A percentile compares a stretch with the other conserved stretches of the same genome.
Conservation (phyloP, 2,888 invertebrate species). For the Tetragnatha montana region DNA sequence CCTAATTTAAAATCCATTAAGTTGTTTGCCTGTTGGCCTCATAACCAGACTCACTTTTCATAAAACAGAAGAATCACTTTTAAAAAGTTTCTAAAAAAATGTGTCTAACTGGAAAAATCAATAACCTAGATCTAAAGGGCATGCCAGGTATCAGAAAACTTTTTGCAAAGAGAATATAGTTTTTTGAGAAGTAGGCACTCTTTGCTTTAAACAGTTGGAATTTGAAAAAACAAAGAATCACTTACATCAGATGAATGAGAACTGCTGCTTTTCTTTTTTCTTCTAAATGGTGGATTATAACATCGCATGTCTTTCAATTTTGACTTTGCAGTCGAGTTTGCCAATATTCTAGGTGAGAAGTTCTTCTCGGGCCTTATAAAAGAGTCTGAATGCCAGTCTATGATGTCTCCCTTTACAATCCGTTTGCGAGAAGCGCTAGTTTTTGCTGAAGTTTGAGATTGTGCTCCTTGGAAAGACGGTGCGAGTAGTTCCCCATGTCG, state of each 20-base stretch:
- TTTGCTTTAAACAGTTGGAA: too few species aligned
- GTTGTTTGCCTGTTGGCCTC: too few species aligned
- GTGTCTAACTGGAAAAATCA: too few species aligned
- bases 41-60: too few species aligned
- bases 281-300: conserved; percentile 66
- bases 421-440: not conserved
- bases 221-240: not conserved
- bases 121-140: too few species aligned
- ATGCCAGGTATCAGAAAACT: too few species aligned
- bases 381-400: conserved; percentile 54
- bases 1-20: too few species aligned
- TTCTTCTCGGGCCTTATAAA: conserved; percentile 42
- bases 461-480: conserved; percentile 5
- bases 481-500: conserved; percentile 44
- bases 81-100: too few species aligned
- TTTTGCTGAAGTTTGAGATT: not conserved
- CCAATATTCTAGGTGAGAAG: conserved; percentile 62
- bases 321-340: conserved; percentile 40
- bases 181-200: too few species aligned
- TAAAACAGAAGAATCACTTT: too few species aligned
- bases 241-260: conserved; percentile 67
- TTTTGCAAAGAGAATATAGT: too few species aligned
- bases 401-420: conserved; percentile 57
- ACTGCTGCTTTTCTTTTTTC: conserved; percentile 48
- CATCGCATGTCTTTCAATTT: conserved; percentile 65